These are phyloP conservation scores for Cirrhinus mrigala DNA, from an alignment of 2,797 vertebrate genomes.

Conservation along the genomic window DNA sequence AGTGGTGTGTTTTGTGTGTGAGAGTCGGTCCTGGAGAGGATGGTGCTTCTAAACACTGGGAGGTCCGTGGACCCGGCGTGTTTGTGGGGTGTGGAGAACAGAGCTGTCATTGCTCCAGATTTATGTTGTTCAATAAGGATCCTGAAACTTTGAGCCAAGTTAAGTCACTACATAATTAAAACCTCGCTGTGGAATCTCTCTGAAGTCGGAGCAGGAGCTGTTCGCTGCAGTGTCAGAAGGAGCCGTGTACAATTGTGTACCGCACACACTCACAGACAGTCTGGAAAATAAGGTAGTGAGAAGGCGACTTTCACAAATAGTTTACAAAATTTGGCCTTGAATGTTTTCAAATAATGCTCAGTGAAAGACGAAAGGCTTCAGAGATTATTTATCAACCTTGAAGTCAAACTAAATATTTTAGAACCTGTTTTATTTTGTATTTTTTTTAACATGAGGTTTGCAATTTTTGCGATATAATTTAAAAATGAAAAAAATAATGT, in stretches of 20 bases:
- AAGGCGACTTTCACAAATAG: neutral
- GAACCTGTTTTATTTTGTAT: neutral
- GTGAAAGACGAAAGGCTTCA: neutral
- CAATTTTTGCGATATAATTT: neutral
- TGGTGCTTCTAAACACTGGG: constrained; percentile 54
- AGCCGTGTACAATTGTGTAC: constrained; percentile 33
- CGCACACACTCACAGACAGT: constrained; percentile 42
- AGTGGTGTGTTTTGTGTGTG: constrained; percentile 45
- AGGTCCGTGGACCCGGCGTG: constrained; percentile 59
- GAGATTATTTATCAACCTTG: neutral
- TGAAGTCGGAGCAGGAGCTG: constrained; percentile 69
- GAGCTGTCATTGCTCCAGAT: constrained; percentile 69
- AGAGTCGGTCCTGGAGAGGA: constrained; percentile 30
- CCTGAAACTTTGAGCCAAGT: constrained; percentile 72
- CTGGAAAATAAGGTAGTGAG: neutral
- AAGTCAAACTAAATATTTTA: no score
- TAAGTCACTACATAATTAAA: constrained; percentile 77
- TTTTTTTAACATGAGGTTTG: neutral
- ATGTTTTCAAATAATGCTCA: neutral
- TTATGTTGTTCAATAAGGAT: constrained; percentile 73
- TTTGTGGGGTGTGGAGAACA: constrained; percentile 66
- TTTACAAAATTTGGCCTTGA: neutral
- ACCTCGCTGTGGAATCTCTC: constrained; percentile 74
- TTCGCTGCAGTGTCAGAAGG: constrained; percentile 54
- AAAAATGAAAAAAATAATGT: neutral